Conservation (phyloP, 2,113 vertebrate species). For the Hystrix brachyura region DNA sequence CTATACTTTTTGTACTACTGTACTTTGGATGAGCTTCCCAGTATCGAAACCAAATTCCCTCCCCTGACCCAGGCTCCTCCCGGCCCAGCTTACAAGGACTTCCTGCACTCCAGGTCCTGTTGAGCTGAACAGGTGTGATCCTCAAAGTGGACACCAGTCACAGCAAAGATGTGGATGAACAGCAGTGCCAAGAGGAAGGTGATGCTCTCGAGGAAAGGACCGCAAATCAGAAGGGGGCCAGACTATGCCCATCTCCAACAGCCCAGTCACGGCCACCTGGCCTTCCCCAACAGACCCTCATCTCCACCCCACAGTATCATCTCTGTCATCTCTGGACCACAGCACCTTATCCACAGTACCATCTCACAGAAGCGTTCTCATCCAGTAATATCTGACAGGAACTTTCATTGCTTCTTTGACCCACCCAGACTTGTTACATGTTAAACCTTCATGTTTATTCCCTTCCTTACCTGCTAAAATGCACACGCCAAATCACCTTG, state of each 20-base stretch:
- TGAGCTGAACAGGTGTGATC: conserved; percentile 77
- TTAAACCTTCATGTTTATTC: not conserved
- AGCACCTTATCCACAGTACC: not conserved
- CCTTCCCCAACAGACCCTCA: not conserved
- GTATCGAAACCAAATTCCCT: conserved; percentile 2
- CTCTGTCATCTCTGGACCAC: not conserved
- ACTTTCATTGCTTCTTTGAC: conserved; percentile 26
- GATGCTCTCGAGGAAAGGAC: conserved; percentile 80
- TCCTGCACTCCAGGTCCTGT: conserved; percentile 70
- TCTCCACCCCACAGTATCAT: not conserved
- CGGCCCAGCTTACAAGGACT: conserved; percentile 72
- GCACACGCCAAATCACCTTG: conserved; percentile 80
- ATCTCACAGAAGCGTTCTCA: not conserved
- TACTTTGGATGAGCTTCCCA: conserved; percentile 25
- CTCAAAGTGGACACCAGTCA: conserved; percentile 84
- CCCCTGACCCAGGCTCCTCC: not conserved
- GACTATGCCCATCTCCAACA: not conserved
- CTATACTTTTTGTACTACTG: not conserved
- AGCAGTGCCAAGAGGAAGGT: conserved; percentile 85
- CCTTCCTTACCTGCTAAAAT: not conserved
- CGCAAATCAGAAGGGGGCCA: conserved; percentile 32
- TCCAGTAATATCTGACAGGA: not conserved
- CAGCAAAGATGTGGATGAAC: conserved; percentile 83
- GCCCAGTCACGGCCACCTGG: conserved; percentile 7
- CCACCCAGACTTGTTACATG: conserved; percentile 5